Evolutionary conservation across 2,113 vertebrate genomes (phyloP).

Genomic region (Colius striatus): DNA sequence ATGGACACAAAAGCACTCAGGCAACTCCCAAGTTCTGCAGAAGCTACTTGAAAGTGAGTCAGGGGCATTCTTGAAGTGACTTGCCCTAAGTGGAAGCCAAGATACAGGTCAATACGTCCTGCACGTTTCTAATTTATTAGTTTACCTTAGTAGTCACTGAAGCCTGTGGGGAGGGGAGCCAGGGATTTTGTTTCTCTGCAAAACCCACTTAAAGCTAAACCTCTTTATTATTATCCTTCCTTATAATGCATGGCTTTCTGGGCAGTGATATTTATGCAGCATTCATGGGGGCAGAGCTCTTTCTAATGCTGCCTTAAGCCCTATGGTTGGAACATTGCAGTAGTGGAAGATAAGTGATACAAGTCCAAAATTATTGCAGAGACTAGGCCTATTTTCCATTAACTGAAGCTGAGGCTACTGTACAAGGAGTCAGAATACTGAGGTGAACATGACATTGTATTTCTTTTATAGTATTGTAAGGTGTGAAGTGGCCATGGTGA

Average conservation of each 20-base stretch:
- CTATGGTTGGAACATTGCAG: background rate
- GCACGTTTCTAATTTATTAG: background rate
- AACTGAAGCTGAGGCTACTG: background rate
- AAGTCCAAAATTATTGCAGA: background rate
- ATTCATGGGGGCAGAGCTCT: background rate
- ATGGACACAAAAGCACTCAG: background rate
- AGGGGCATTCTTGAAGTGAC: background rate
- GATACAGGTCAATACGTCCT: background rate
- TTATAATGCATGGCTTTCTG: background rate
- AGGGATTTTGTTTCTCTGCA: constrained; percentile 8
- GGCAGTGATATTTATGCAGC: background rate
- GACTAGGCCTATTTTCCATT: background rate
- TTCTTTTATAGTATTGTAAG: background rate
- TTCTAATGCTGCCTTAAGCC: background rate
- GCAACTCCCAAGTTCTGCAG: background rate
- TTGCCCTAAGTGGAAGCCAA: background rate
- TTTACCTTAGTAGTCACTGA: constrained; percentile 21
- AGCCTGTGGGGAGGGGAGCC: background rate
- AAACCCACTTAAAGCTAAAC: background rate
- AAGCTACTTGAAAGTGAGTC: background rate
- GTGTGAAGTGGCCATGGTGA: background rate
- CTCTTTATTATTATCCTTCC: background rate
- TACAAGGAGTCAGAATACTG: background rate
- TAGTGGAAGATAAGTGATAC: background rate
- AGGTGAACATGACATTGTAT: background rate